Percentiles rank a stretch among this genome's conserved stretches.
Evolutionary conservation across 2,113 vertebrate species (phyloP).

Genomic region (Rhinogobius similis): DNA sequence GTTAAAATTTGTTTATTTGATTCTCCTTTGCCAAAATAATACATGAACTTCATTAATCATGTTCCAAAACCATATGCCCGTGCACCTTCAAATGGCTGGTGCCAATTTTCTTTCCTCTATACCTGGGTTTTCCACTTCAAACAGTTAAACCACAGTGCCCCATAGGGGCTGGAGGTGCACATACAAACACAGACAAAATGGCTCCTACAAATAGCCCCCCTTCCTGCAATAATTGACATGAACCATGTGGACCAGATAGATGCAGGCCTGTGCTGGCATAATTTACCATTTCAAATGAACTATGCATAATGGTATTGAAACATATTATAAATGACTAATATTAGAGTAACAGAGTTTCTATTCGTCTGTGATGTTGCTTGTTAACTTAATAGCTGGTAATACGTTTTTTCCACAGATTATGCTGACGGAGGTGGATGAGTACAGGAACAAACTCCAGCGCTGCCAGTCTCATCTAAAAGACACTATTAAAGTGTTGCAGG

Average conservation of each 20-base stretch:
- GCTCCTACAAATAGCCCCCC: too few relatives aligned
- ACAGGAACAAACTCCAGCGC: constrained; percentile 51
- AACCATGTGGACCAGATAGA: neutral
- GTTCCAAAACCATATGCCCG: too few relatives aligned
- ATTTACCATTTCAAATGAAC: neutral
- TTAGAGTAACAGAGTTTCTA: neutral
- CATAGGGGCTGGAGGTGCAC: too few relatives aligned
- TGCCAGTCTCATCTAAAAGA: constrained; percentile 62
- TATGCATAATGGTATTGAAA: neutral
- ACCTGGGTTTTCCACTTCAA: too few relatives aligned
- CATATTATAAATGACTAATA: neutral
- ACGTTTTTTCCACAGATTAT: constrained; percentile 49
- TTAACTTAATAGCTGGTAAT: neutral
- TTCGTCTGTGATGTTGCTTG: neutral
- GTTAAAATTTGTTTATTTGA: too few relatives aligned
- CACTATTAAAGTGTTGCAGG: constrained; percentile 70
- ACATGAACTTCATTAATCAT: too few relatives aligned
- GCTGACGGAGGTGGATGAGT: constrained; percentile 53
- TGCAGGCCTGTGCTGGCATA: neutral
- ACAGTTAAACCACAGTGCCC: too few relatives aligned
- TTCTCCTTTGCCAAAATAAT: too few relatives aligned
- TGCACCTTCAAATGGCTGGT: too few relatives aligned
- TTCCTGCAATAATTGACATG: too few relatives aligned
- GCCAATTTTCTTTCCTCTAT: too few relatives aligned
- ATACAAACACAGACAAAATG: too few relatives aligned